phyloP scores from a whole-genome alignment of 2,113 vertebrate genomes.

The Gnathonemus longibarbis region DNA sequence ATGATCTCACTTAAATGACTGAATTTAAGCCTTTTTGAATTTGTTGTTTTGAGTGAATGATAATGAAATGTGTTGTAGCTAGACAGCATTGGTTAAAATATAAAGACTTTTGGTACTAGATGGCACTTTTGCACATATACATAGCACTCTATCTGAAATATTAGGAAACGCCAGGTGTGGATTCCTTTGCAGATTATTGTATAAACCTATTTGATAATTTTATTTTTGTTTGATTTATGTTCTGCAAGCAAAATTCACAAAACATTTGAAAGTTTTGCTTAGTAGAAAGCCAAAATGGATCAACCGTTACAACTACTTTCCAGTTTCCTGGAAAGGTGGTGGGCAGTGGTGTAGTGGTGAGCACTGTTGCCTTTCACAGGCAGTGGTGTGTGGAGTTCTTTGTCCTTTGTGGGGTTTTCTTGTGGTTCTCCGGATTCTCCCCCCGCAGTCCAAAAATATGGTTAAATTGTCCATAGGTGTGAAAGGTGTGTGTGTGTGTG shows the following conservation, averaged over 20 bases:
- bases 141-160: background rate
- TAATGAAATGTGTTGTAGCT: background rate
- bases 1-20: background rate
- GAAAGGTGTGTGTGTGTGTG: background rate
- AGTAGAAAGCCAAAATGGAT: background rate
- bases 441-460: background rate
- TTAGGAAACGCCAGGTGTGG: background rate
- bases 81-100: background rate
- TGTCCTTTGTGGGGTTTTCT: background rate
- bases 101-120: background rate
- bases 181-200: background rate
- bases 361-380: background rate
- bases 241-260: background rate
- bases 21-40: background rate
- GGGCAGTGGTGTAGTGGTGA: background rate
- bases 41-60: background rate
- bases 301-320: background rate
- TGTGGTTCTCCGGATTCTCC: too few species aligned
- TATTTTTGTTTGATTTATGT: background rate
- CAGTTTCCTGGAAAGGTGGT: background rate
- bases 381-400: background rate
- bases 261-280: background rate
- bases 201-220: background rate
- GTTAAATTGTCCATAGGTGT: background rate
- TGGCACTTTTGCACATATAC: background rate